Evolutionary conservation across 1,140 invertebrate species (phyloP).

Genomic region (Xylocopa sonorina): DNA sequence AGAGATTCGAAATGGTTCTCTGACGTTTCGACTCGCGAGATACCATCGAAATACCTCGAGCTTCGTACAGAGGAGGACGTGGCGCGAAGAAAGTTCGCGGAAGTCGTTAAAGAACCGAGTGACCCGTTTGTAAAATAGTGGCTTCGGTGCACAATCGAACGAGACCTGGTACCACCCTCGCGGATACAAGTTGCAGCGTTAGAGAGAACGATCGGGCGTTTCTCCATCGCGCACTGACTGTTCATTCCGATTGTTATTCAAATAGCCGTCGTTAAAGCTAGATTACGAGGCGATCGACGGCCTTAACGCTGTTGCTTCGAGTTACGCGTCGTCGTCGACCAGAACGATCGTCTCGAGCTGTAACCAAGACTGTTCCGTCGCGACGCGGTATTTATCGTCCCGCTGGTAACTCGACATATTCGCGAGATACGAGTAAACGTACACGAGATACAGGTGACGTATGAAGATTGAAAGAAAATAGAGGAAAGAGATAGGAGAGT

Average conservation of each 20-base stretch:
- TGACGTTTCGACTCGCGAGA: not conserved
- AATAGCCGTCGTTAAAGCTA: not conserved
- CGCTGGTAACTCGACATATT: too few species aligned
- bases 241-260: not conserved
- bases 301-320: not conserved
- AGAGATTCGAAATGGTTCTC: not conserved
- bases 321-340: not conserved
- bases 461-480: too few species aligned
- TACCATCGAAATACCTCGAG: not conserved
- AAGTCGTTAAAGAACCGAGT: conserved; percentile 47
- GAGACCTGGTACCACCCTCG: not conserved
- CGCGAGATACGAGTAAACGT: too few species aligned
- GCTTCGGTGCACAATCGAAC: not conserved
- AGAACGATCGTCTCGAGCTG: not conserved
- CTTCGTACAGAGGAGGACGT: not conserved
- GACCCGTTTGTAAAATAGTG: conserved; percentile 27
- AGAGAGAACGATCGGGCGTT: not conserved
- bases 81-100: conserved; percentile 24
- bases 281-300: not conserved
- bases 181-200: conserved; percentile 2
- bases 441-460: too few species aligned
- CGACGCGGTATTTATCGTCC: too few species aligned
- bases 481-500: too few species aligned
- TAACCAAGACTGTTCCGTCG: not conserved
- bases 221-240: not conserved